Evolutionary conservation across 2,888 invertebrate species (phyloP), one percentile per base, ranked within the genome.

Genomic region (Archips crataeganus): DNA sequence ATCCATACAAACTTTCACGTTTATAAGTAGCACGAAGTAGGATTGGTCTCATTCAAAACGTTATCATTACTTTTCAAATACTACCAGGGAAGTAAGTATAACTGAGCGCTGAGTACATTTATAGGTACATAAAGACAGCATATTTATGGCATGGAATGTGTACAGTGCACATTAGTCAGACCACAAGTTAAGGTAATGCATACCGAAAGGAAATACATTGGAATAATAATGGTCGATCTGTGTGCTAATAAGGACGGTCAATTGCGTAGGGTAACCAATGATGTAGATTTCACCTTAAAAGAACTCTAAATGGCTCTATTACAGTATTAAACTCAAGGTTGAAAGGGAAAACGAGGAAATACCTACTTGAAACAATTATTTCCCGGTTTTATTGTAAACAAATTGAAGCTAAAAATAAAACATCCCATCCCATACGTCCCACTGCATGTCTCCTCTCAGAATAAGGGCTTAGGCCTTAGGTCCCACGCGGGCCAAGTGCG

Each of bases 191-290:
- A 70, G 70, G 69, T 62, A 74, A 72, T 77, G 74, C 75, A 73
- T 75, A 76, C 73, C 36, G 70, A 72, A 76, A 76, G 77, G 77
- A 77, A 78, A 77, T 64, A 73, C 77, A 74, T 78, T 77, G 71
- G 73, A 75, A 77, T 79, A 79, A 79, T 78, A 77, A 74, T 70
- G 69, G 34, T 62, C 78, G 54, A 77, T 77, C 60, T 77, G 77
- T 73, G 73, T 75, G 75, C 79, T 76, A 78, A 78, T 77, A 77
- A 70, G 74, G 75, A 10, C 57, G 71, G 45, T 49, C 47, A 61
- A 70, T 60, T 70, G 64, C 60, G 60, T 36, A 65, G 65, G 49
- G 47, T 57, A 32, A 10, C 45, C 47, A 36, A 59, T 54, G 54
- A 45, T 34, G 13, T 62, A 49, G 59, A 42, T 69, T 59, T 59